These are phyloP conservation scores for Phasia obesa DNA, from an alignment of 2,888 invertebrate species.

Conservation along the genomic window DNA sequence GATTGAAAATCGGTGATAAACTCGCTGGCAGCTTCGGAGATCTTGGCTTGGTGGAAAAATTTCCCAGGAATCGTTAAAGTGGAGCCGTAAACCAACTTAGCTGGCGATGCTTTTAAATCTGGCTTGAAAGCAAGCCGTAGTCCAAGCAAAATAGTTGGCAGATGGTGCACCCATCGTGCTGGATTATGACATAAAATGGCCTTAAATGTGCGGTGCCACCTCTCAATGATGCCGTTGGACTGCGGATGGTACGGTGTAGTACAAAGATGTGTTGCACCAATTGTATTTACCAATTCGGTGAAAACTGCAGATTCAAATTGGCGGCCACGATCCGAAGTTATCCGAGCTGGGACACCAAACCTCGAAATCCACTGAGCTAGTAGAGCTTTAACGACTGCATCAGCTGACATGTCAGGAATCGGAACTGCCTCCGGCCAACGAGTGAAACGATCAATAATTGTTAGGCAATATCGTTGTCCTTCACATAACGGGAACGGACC, in stretches of 20 bases:
- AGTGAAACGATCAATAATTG: too few relatives aligned
- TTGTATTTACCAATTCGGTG: too few relatives aligned
- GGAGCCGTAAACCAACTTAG: conserved; percentile 34
- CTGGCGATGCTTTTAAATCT: conserved; percentile 40
- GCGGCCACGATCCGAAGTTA: too few relatives aligned
- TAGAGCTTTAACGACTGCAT: too few relatives aligned
- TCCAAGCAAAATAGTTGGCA: conserved; percentile 13
- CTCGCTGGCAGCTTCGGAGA: conserved; percentile 2
- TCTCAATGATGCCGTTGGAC: conserved; percentile 37
- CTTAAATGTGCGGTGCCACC: conserved; percentile 16
- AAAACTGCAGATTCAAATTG: too few relatives aligned
- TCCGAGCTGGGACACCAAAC: not conserved
- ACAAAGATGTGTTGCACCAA: conserved; percentile 13
- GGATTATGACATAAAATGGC: not conserved
- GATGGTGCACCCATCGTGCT: conserved; percentile 21
- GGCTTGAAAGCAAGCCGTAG: conserved; percentile 21
- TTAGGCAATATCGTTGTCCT: too few relatives aligned
- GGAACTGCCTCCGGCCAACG: too few relatives aligned
- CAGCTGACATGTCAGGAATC: too few relatives aligned
- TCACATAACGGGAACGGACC: too few relatives aligned
- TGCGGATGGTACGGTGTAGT: conserved; percentile 20
- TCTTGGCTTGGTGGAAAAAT: conserved; percentile 22
- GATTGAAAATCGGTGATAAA: conserved; percentile 28
- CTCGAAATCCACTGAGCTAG: too few relatives aligned
- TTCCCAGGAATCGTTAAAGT: conserved; percentile 39